phyloP scores from a whole-genome alignment of 2,113 vertebrate genomes.

The Coturnix japonica region DNA sequence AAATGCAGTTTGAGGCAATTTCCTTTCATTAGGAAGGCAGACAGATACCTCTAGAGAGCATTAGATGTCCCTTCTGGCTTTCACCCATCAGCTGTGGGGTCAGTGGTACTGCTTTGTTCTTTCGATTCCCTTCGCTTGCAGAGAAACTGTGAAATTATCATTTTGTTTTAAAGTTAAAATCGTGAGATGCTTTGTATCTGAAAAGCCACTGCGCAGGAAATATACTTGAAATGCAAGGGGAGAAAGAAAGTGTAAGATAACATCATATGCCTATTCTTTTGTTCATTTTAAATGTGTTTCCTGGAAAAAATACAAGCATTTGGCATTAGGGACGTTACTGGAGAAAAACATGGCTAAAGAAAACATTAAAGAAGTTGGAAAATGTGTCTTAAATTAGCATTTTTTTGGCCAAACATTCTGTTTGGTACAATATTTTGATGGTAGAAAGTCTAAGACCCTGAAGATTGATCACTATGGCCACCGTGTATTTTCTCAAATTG shows the following conservation, averaged over 20 bases:
- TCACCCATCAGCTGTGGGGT: neutral
- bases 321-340: neutral
- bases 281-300: neutral
- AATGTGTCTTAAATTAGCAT: neutral
- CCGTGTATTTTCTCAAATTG: neutral
- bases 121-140: constrained; percentile 8
- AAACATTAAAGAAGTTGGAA: neutral
- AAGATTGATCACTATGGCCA: neutral
- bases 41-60: neutral
- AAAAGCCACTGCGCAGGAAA: neutral
- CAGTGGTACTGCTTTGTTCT: neutral
- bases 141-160: neutral
- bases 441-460: neutral
- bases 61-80: neutral
- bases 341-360: neutral
- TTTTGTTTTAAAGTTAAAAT: constrained; percentile 3
- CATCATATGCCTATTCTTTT: neutral
- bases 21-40: constrained; percentile 8
- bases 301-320: neutral
- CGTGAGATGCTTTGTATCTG: neutral
- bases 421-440: neutral
- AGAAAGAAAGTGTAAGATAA: neutral
- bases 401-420: neutral
- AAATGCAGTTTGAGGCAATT: constrained; percentile 28
- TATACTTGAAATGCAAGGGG: neutral